Percentiles rank a stretch among this genome's conserved stretches.
Evolutionary conservation across 2,888 invertebrate species (phyloP).

Genomic region (Prenolepis imparis): DNA sequence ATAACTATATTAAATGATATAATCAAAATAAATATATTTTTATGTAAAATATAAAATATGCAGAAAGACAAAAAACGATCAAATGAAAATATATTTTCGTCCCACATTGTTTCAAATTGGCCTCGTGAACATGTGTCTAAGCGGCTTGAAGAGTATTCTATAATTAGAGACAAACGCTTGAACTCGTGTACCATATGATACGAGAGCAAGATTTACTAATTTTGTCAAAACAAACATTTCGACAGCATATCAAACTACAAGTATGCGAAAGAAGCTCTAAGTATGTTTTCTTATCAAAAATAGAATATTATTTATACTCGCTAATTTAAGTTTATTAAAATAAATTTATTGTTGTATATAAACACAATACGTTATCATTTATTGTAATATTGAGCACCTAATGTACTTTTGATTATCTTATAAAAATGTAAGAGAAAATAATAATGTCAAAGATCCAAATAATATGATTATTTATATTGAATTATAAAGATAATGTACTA

Average conservation of each 20-base stretch:
- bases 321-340: not conserved
- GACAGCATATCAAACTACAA: not conserved
- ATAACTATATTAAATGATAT: not conserved
- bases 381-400: not conserved
- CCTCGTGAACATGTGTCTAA: conserved; percentile 52
- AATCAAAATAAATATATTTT: not conserved
- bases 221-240: conserved; percentile 34
- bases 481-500: not conserved
- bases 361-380: not conserved
- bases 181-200: conserved; percentile 22
- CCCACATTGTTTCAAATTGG: conserved; percentile 34
- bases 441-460: not conserved
- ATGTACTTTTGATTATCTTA: not conserved
- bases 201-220: conserved; percentile 4
- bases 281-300: not conserved
- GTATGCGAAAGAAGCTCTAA: not conserved
- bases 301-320: not conserved
- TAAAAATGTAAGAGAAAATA: not conserved
- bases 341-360: not conserved
- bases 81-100: not conserved
- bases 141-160: conserved; percentile 64
- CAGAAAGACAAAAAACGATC: not conserved
- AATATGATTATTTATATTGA: not conserved
- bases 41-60: conserved; percentile 17
- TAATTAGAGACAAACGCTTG: conserved; percentile 68